Conservation (phyloP, 2,888 invertebrate species). For the Lobophora halterata region DNA sequence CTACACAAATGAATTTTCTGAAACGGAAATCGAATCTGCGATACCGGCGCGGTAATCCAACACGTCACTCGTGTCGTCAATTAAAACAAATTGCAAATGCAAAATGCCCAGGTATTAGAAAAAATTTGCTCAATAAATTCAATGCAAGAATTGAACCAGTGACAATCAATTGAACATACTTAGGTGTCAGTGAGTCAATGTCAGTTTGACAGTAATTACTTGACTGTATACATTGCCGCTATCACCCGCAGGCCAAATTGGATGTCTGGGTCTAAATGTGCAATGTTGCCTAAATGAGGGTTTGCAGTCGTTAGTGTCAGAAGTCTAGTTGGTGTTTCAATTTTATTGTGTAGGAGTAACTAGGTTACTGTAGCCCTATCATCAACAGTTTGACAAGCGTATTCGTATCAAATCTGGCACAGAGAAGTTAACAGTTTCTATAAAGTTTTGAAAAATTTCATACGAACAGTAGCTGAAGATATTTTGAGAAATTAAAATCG, state of each 20-base stretch:
- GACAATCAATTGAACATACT: constrained; percentile 7
- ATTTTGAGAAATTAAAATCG: too few relatives aligned
- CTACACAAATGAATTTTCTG: too few relatives aligned
- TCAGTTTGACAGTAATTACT: constrained; percentile 13
- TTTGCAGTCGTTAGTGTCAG: constrained; percentile 23
- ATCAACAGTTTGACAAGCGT: too few relatives aligned
- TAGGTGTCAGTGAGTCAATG: constrained; percentile 5
- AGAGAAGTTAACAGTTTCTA: too few relatives aligned
- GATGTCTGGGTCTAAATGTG: constrained; percentile 8
- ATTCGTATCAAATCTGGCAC: too few relatives aligned
- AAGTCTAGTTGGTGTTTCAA: constrained; percentile 11
- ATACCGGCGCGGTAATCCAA: too few relatives aligned
- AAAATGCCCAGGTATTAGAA: background rate
- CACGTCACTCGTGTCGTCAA: too few relatives aligned
- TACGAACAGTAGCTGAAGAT: too few relatives aligned
- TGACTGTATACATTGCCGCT: constrained; percentile 14
- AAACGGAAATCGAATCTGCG: too few relatives aligned
- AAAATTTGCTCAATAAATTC: background rate
- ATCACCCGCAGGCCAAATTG: constrained; percentile 12
- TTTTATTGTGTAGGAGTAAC: constrained; percentile 8
- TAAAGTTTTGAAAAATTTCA: too few relatives aligned
- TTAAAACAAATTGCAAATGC: background rate
- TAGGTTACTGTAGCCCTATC: constrained; percentile 8
- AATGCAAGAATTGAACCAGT: background rate
- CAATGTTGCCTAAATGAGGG: constrained; percentile 19